phyloP scores from a whole-genome alignment of 2,888 invertebrate species.

The Terebella lapidaria region DNA sequence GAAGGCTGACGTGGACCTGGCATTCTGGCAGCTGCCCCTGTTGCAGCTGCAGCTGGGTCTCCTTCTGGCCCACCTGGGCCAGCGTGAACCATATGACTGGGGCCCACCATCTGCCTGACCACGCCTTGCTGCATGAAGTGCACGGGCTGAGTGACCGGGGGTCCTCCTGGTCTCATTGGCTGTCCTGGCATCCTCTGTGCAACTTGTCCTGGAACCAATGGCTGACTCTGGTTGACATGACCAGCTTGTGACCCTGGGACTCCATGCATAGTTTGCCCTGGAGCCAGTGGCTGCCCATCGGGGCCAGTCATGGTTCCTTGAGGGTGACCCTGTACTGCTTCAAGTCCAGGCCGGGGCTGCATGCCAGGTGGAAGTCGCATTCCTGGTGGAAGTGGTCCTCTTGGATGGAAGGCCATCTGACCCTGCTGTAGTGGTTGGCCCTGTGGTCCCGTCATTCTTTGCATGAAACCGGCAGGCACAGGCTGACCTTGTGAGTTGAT shows the following conservation, averaged over 20 bases:
- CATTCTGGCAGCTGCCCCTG: slow-evolving; percentile 20
- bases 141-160: too few relatives aligned
- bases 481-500: background rate
- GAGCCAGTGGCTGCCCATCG: too few relatives aligned
- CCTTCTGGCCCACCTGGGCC: background rate
- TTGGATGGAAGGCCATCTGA: background rate
- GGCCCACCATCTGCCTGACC: background rate
- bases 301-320: too few relatives aligned
- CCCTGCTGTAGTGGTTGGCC: too few relatives aligned
- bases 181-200: background rate
- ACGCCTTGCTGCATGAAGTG: background rate
- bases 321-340: background rate
- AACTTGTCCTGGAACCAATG: background rate
- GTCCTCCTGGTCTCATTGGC: background rate
- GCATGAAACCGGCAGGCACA: background rate
- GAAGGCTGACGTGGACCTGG: background rate
- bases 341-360: background rate
- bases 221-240: background rate
- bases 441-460: background rate
- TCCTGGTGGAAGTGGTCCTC: background rate
- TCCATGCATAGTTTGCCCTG: background rate
- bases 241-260: background rate
- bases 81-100: background rate
- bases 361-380: background rate
- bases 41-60: slow-evolving; percentile 9